Percentiles rank a stretch among this genome's conserved stretches.
phyloP scores from a whole-genome alignment of 2,888 invertebrate genomes.

The Apotomis betuletana region DNA sequence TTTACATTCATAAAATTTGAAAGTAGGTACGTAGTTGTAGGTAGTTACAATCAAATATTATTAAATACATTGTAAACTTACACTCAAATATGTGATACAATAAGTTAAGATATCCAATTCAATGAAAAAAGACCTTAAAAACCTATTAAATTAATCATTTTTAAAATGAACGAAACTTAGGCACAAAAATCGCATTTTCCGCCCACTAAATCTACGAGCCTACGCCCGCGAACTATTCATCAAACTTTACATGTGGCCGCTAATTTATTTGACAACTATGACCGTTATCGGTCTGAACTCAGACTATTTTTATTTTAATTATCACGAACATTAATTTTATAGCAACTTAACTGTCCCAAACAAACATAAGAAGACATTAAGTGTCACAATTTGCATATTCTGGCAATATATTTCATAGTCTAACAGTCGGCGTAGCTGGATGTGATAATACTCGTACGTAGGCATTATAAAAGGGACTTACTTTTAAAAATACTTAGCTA shows the following conservation, averaged over 20 bases:
- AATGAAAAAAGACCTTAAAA: too few species aligned
- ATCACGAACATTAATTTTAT: constrained; percentile 39
- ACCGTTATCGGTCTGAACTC: constrained; percentile 23
- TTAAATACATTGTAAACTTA: too few species aligned
- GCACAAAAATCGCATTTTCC: too few species aligned
- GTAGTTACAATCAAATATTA: too few species aligned
- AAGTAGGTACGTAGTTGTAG: too few species aligned
- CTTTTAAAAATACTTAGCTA: too few species aligned
- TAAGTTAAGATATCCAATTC: too few species aligned
- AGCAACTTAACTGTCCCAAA: constrained; percentile 35
- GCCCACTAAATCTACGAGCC: too few species aligned
- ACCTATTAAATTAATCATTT: too few species aligned
- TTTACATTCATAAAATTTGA: too few species aligned
- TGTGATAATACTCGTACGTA: constrained; percentile 1
- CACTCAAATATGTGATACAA: too few species aligned
- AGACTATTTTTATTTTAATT: constrained; percentile 39
- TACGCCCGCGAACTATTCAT: background rate
- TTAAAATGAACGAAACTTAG: too few species aligned
- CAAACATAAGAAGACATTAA: constrained; percentile 38
- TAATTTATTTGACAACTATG: constrained; percentile 40
- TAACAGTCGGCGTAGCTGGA: background rate
- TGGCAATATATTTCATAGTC: constrained; percentile 30
- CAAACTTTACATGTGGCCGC: background rate
- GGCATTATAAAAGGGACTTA: background rate
- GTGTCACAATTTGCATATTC: constrained; percentile 39